Percentiles rank a stretch among this genome's conserved stretches.
Conservation (phyloP, 2,113 vertebrate genomes). For the Excalfactoria chinensis region DNA sequence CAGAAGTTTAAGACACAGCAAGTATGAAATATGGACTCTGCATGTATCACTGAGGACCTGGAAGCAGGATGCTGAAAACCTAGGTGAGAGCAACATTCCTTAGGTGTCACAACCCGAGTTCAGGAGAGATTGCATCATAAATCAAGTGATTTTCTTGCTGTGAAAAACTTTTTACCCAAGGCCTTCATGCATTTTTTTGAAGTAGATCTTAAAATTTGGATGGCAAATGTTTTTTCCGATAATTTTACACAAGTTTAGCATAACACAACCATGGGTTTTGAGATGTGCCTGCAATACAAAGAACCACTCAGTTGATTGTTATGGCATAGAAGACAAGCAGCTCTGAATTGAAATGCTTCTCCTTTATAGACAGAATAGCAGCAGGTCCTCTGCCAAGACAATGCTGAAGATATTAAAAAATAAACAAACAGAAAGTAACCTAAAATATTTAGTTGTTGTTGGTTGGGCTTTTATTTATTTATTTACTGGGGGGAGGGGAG, state of each 20-base stretch:
- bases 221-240: neutral
- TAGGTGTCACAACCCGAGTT: neutral
- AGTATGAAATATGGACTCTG: neutral
- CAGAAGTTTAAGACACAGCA: neutral
- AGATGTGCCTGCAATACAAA: neutral
- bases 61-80: neutral
- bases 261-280: neutral
- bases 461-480: too few species aligned
- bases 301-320: neutral
- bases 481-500: neutral
- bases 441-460: neutral
- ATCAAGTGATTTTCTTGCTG: too few species aligned
- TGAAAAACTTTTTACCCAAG: neutral
- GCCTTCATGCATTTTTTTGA: neutral
- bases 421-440: neutral
- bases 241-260: neutral
- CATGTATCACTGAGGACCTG: neutral
- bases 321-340: neutral
- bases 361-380: conserved; percentile 35
- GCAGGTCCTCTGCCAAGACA: neutral
- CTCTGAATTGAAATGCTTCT: neutral
- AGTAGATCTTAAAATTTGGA: neutral
- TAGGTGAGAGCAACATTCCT: accelerated
- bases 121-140: neutral
- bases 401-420: neutral